These are phyloP conservation scores for Grus americana DNA, from an alignment of 2,113 vertebrate species.

Conservation along the genomic window DNA sequence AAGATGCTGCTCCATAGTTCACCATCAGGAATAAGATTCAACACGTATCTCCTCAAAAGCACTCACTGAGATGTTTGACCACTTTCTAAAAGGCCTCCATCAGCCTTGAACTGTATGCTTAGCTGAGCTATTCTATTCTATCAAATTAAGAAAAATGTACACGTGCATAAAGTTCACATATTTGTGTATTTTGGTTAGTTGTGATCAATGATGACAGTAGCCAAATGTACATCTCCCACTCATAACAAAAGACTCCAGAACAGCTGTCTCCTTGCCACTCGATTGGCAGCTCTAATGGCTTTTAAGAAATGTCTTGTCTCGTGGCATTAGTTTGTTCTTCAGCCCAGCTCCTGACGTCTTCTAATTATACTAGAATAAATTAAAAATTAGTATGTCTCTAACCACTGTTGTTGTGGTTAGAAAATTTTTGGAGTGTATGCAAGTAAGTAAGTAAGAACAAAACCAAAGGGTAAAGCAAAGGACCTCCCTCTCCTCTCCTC, in stretches of 20 bases:
- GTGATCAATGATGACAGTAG: not conserved
- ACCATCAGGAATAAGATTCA: not conserved
- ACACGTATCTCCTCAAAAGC: not conserved
- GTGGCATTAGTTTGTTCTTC: not conserved
- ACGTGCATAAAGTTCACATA: rapidly evolving
- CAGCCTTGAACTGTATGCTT: not conserved
- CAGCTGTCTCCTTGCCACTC: not conserved
- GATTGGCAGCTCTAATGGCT: not conserved
- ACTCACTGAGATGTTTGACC: not conserved
- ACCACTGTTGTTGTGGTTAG: not conserved
- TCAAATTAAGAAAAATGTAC: not conserved
- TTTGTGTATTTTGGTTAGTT: not conserved
- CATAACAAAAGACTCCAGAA: not conserved
- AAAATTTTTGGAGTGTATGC: not conserved
- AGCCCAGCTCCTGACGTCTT: not conserved
- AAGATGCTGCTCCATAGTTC: not conserved
- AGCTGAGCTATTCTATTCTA: not conserved
- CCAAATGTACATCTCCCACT: not conserved
- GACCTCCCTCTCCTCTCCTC: not conserved
- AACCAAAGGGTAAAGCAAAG: not conserved
- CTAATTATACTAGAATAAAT: not conserved
- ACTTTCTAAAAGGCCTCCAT: not conserved
- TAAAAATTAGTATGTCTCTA: not conserved
- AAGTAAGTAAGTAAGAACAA: not conserved
- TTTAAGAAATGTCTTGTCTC: not conserved